Evolutionary conservation across 2,888 invertebrate species (phyloP).

Genomic region (Heliconius cydno): DNA sequence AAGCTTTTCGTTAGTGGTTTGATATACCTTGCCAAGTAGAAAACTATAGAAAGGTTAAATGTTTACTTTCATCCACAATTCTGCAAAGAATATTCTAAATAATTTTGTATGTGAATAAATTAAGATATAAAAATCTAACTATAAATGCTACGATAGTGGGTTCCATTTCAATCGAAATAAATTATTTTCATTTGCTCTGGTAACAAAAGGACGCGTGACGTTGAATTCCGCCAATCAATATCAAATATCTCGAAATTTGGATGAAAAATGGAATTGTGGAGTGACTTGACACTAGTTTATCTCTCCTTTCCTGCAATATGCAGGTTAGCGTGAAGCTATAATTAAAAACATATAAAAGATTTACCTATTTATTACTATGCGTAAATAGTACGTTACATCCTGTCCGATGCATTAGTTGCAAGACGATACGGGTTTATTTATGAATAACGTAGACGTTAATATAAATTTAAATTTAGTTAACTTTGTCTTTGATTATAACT

Average conservation of each 20-base stretch:
- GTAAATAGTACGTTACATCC: conserved; percentile 31
- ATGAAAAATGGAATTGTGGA: neutral
- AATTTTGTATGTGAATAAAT: too few relatives aligned
- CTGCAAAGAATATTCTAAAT: too few relatives aligned
- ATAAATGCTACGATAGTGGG: too few relatives aligned
- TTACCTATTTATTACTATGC: neutral
- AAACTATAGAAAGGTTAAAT: too few relatives aligned
- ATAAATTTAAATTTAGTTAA: conserved; percentile 1
- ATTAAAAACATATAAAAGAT: neutral
- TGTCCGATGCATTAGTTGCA: conserved; percentile 41
- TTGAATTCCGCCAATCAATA: neutral
- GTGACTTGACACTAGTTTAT: neutral
- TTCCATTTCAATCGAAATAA: too few relatives aligned
- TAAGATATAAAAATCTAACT: too few relatives aligned
- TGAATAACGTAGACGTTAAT: conserved; percentile 23
- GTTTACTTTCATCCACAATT: too few relatives aligned
- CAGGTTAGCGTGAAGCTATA: neutral
- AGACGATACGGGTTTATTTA: conserved; percentile 30
- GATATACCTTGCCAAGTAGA: too few relatives aligned
- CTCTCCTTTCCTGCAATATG: neutral
- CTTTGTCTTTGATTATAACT: neutral
- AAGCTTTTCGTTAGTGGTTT: too few relatives aligned
- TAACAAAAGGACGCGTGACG: too few relatives aligned
- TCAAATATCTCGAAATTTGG: neutral
- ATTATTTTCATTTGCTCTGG: too few relatives aligned